Evolutionary conservation across 2,797 vertebrate species (phyloP), one percentile per base, ranked within the genome.

Genomic region (Hapalemur alaotrensis): DNA sequence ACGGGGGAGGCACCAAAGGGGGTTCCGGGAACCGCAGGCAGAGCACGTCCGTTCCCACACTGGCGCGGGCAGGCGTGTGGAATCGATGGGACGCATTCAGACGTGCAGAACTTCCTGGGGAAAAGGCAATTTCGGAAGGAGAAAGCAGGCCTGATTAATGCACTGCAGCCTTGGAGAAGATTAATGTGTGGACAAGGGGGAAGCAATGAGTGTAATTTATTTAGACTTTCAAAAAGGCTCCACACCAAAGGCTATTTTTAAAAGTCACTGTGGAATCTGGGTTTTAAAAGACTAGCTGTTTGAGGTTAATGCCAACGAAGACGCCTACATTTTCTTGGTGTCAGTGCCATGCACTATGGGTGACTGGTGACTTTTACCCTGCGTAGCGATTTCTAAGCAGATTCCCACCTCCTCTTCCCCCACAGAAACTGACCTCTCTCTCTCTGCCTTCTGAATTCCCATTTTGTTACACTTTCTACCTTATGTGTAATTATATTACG

Each of bases 131-230:
- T 54, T 46, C 75, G 67, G 79, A 22, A 43, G 63, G 43, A 80
- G 92, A 75, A 38, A 59, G 72, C 75, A 14, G 23, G 4, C 22
- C 80, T 96, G 96, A 93, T 90, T 46, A 88, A 93, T 76, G 90
- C 1, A 0, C 76, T 35, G 30, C 50, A 73, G 87, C 7, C 93
- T 88, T 35, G 41, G 87, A 79, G 82, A 94, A 97, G 96, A 97
- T 97, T 75, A 97, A 96, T 95, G 96, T 65, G 38, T 38, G 65
- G 87, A 95, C 95, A 92, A 88, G 84, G 41, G 50, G 70, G 69
- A 92, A 88, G 61, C 80, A 59, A 82, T 70, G 95, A 92, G 46
- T 92, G 78, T 82, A 89, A 98, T 95, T 97, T 96, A 95, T 95
- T 97, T 93, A 95, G 83, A 93, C 92, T 97, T 95, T 92, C 93